Evolutionary conservation across 2,888 invertebrate species (phyloP), one percentile per base, ranked within the genome.

Genomic region (Eledone cirrhosa): DNA sequence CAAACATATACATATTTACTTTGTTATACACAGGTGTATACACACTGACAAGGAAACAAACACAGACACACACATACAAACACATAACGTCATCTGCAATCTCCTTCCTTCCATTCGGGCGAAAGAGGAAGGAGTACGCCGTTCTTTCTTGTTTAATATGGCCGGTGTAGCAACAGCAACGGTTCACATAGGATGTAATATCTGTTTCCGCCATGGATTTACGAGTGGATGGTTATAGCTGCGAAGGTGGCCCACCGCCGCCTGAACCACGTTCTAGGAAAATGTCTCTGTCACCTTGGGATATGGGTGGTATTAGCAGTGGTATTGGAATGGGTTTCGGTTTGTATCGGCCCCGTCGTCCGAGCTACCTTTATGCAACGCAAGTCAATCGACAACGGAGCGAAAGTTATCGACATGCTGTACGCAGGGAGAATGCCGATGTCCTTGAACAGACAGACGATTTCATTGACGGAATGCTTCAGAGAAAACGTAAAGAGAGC

Each of bases 361-460:
- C 89, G 0, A 90, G 90, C 81, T 90, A 90, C 82, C 89, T 90
- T 7, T 88, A 86, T 80, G 90, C 90, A 24, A 90, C 90, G 16
- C 88, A 89, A 81, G 81, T 82, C 8, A 85, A 85, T 53, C 83
- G 88, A 11, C 87, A 88, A 65, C 81, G 90, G n/a, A 89, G 86
- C 65, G 89, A 89, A 80, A 90, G 90, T 78, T 90, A 90, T 79
- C 84, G 89, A 16, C 87, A 89, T 80, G 90, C 90, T 53, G 87
- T 86, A 0, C 81, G 82, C 13, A 72, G 82, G 75, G 83, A 83
- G 13, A 84, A 84, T 65, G 79, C 82, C 3, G 83, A 77, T 67
- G 48, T 31, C 16, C 22, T 29, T 29, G 77, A 81, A 31, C 78
- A 74, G 76, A 22, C 78, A 0, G 80, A 80, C 4, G 86, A 86